phyloP scores from a whole-genome alignment of 2,113 vertebrate genomes.

The Gavialis gangeticus region DNA sequence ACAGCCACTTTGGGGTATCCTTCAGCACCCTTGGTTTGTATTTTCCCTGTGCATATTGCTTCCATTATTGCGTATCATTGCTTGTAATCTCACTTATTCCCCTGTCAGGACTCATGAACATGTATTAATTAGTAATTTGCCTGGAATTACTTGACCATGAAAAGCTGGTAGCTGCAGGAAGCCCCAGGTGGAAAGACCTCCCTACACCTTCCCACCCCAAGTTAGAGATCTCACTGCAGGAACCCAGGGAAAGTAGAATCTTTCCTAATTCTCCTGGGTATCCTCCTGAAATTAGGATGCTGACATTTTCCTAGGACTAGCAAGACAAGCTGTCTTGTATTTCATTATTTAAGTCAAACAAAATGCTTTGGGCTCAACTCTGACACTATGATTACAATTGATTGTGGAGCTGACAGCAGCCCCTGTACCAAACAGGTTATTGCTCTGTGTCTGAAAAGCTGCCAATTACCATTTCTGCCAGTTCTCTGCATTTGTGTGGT shows the following conservation, averaged over 20 bases:
- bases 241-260: too few species aligned
- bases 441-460: neutral
- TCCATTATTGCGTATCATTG: conserved; percentile 5
- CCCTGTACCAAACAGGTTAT: neutral
- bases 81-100: neutral
- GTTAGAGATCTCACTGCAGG: too few species aligned
- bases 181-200: neutral
- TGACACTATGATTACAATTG: neutral
- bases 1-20: neutral
- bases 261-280: too few species aligned
- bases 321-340: neutral
- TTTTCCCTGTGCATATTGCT: neutral
- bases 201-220: neutral
- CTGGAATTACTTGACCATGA: neutral
- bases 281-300: neutral
- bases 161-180: neutral
- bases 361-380: neutral
- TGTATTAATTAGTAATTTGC: neutral
- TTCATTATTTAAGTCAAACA: neutral
- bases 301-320: neutral
- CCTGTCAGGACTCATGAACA: neutral
- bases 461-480: neutral
- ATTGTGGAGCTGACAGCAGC: neutral
- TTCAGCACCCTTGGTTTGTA: neutral
- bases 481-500: neutral